These are phyloP conservation scores for Characodon lateralis DNA, from an alignment of 2,797 vertebrate species.

Conservation along the genomic window DNA sequence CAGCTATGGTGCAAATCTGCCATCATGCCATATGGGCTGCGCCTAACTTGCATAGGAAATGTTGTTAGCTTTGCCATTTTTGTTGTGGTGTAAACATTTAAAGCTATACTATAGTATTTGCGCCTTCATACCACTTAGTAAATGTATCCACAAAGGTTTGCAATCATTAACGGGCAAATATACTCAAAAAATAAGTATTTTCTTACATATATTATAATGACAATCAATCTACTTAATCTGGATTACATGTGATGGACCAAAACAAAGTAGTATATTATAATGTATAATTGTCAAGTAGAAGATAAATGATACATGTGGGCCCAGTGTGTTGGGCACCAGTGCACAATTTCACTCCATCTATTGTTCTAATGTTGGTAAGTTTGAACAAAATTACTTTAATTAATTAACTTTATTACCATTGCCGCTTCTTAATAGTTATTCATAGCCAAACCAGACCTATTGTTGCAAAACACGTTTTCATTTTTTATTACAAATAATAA, in stretches of 20 bases:
- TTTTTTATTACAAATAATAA: no score
- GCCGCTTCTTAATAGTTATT: no score
- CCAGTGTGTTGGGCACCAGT: no score
- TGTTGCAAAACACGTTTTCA: no score
- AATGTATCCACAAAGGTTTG: not conserved
- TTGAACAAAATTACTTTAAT: no score
- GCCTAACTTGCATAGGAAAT: not conserved
- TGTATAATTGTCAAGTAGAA: not conserved
- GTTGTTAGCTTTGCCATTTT: not conserved
- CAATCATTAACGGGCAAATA: not conserved
- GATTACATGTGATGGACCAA: not conserved
- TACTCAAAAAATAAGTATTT: not conserved
- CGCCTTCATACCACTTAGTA: not conserved
- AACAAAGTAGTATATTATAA: not conserved
- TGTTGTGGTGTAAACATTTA: not conserved
- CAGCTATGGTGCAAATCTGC: slow-evolving; percentile 8
- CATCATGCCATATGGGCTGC: slow-evolving; percentile 35
- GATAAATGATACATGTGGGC: not conserved
- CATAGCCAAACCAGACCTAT: no score
- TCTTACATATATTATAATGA: not conserved
- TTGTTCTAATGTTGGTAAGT: no score
- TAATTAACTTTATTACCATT: no score
- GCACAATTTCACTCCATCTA: no score
- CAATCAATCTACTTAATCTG: not conserved
- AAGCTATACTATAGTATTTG: not conserved